These are phyloP conservation scores for Ephestia elutella DNA, from an alignment of 1,140 invertebrate genomes.

Conservation along the genomic window DNA sequence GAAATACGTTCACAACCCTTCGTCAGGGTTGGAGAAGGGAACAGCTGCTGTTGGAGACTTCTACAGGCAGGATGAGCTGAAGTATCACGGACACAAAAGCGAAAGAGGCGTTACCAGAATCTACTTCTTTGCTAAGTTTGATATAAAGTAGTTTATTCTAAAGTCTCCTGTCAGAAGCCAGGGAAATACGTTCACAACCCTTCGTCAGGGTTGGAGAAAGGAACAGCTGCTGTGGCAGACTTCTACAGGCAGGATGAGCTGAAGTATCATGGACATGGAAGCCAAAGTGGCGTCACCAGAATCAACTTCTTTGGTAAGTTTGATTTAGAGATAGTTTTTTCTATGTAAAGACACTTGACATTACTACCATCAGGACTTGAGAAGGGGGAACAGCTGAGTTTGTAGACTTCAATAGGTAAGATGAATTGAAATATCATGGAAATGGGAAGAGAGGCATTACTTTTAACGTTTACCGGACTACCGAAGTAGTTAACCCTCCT, in stretches of 20 bases:
- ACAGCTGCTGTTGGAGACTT: constrained; percentile 82
- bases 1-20: constrained; percentile 83
- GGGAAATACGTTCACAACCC: constrained; percentile 84
- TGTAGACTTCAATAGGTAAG: constrained; percentile 88
- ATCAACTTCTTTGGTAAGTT: constrained; percentile 91
- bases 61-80: constrained; percentile 91
- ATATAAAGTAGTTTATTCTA: not conserved
- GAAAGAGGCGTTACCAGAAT: constrained; percentile 86
- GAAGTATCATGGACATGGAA: constrained; percentile 93
- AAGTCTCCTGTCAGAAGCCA: constrained; percentile 72
- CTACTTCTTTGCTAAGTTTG: constrained; percentile 88
- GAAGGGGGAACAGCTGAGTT: constrained; percentile 75
- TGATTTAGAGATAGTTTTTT: not conserved
- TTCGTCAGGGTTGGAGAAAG: constrained; percentile 82
- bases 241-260: constrained; percentile 93
- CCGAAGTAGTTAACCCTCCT: too few relatives aligned
- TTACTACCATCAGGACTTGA: constrained; percentile 85
- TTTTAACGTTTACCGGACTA: too few relatives aligned
- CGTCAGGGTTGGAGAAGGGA: constrained; percentile 83
- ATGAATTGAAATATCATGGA: constrained; percentile 96
- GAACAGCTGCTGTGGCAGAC: constrained; percentile 78
- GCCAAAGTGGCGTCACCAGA: constrained; percentile 83
- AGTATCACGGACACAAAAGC: constrained; percentile 94
- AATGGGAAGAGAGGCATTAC: constrained; percentile 86
- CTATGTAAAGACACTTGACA: constrained; percentile 17